phyloP scores from a whole-genome alignment of 2,797 vertebrate genomes.

The Galagoides demidoff region DNA sequence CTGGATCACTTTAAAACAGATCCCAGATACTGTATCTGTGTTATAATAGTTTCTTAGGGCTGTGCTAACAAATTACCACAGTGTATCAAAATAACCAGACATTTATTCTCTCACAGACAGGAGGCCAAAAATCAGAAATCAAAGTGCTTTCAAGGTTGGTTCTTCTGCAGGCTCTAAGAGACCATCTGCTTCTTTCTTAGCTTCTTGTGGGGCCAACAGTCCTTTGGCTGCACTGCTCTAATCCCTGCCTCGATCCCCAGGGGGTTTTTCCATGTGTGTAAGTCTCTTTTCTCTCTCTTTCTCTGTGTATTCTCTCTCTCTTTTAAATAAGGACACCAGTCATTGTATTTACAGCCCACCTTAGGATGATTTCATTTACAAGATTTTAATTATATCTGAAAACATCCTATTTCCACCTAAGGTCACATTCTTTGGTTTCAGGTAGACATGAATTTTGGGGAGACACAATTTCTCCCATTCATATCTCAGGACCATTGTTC shows the following conservation, averaged over 20 bases:
- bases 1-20: conserved; percentile 19
- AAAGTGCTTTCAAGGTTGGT: neutral
- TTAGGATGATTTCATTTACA: neutral
- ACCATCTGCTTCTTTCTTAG: neutral
- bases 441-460: neutral
- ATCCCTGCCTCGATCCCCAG: neutral
- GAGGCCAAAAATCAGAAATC: neutral
- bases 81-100: neutral
- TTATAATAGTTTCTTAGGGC: neutral
- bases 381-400: neutral
- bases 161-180: neutral
- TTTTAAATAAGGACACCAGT: neutral
- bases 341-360: neutral
- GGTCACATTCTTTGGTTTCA: neutral
- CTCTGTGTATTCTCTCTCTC: neutral
- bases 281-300: neutral
- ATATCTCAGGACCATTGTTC: neutral
- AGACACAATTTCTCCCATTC: neutral
- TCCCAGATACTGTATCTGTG: neutral
- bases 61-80: neutral
- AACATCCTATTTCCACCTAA: neutral
- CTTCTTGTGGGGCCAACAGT: neutral
- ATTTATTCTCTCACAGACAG: neutral
- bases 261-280: neutral
- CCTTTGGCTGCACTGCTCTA: neutral